Evolutionary conservation across 2,888 invertebrate genomes (phyloP).

Genomic region (Tipula helvola): DNA sequence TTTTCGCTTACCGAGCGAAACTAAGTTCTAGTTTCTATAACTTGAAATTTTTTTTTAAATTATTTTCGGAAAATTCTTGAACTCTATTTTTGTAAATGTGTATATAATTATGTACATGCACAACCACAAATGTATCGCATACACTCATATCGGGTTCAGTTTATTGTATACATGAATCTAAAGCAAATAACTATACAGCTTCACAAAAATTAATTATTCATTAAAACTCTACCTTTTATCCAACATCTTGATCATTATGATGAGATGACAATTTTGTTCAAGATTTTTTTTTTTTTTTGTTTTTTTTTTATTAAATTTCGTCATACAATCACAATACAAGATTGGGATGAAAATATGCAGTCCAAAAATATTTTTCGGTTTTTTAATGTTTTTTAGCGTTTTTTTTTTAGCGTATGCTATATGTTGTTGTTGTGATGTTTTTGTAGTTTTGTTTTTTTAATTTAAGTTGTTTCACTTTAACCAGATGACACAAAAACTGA

Average conservation of each 20-base stretch:
- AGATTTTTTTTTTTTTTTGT: background rate
- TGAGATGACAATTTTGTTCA: background rate
- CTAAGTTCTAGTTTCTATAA: too few relatives aligned
- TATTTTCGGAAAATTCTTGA: too few relatives aligned
- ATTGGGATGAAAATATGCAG: constrained; percentile 9
- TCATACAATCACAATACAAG: background rate
- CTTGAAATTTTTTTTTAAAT: too few relatives aligned
- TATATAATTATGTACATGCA: background rate
- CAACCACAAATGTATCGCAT: background rate
- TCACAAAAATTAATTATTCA: background rate
- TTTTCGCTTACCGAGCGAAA: too few relatives aligned
- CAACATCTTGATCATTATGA: constrained; percentile 4
- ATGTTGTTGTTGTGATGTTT: background rate
- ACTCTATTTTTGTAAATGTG: too few relatives aligned
- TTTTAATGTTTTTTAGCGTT: background rate
- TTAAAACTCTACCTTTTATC: background rate
- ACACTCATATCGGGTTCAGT: background rate
- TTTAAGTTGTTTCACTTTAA: constrained; percentile 6
- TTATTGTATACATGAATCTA: background rate
- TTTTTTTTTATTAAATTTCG: background rate
- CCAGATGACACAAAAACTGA: constrained; percentile 7
- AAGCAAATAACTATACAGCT: background rate
- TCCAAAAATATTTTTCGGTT: background rate
- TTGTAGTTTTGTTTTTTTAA: background rate
- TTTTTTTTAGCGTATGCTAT: background rate